Evolutionary conservation across 2,113 vertebrate genomes (phyloP).

Genomic region (Heterocephalus glaber): DNA sequence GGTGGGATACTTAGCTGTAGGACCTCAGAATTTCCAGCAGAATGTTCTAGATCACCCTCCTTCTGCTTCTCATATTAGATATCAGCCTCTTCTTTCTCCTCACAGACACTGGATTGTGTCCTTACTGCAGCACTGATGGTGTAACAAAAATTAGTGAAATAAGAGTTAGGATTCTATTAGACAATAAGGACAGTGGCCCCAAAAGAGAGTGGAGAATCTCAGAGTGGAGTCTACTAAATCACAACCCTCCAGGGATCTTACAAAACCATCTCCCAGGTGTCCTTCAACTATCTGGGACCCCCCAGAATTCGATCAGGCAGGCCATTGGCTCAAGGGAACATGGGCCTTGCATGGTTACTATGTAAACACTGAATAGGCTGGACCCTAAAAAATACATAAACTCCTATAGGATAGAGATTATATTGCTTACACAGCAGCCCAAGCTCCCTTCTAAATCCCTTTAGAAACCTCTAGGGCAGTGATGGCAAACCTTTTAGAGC

Average conservation of each 20-base stretch:
- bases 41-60: not conserved
- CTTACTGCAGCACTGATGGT: not conserved
- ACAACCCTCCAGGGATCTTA: too few relatives aligned
- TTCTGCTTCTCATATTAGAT: not conserved
- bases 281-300: not conserved
- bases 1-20: not conserved
- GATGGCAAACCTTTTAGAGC: too few relatives aligned
- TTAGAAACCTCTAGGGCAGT: too few relatives aligned
- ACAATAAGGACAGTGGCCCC: not conserved
- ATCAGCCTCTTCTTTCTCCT: not conserved
- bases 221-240: not conserved
- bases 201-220: not conserved
- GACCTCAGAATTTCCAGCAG: not conserved
- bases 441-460: too few relatives aligned
- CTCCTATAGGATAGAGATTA: too few relatives aligned
- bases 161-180: too few relatives aligned
- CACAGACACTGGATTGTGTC: not conserved
- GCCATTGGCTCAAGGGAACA: not conserved
- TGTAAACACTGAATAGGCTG: too few relatives aligned
- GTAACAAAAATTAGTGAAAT: not conserved
- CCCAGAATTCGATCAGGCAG: not conserved
- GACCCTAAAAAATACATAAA: too few relatives aligned
- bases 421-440: too few relatives aligned
- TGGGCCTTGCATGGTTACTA: too few relatives aligned
- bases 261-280: too few relatives aligned